These are phyloP conservation scores for Microcebus ravelobensis DNA, from an alignment of 2,113 vertebrate genomes.

Conservation along the genomic window DNA sequence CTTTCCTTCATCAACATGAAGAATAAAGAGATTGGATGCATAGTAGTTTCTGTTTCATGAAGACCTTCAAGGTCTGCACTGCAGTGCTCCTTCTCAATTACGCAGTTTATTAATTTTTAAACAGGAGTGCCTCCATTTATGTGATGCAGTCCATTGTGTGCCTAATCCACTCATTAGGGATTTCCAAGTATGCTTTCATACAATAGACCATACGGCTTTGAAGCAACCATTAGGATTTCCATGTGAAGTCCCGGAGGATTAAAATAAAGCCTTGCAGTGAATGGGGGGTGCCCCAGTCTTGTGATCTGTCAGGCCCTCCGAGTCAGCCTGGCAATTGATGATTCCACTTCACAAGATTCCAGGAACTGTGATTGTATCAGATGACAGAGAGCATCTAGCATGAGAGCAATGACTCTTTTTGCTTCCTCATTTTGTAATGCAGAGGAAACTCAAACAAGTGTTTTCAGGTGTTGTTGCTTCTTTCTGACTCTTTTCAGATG, in stretches of 20 bases:
- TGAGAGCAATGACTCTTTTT: not conserved
- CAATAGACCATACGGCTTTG: not conserved
- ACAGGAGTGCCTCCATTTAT: conserved; percentile 57
- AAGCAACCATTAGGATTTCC: conserved; percentile 64
- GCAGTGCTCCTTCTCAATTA: conserved; percentile 53
- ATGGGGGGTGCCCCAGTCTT: conserved; percentile 35
- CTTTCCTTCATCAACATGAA: not conserved
- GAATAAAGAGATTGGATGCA: not conserved
- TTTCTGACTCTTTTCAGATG: not conserved
- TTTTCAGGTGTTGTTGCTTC: not conserved
- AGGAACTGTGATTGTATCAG: not conserved
- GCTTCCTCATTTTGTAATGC: not conserved
- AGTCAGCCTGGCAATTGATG: conserved; percentile 52
- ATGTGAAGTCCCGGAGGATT: conserved; percentile 57
- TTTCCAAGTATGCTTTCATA: conserved; percentile 24
- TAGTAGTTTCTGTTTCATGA: conserved; percentile 55
- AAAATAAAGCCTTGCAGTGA: conserved; percentile 4
- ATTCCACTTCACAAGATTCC: not conserved
- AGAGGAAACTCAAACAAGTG: not conserved
- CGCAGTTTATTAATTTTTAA: conserved; percentile 67
- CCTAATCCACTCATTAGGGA: conserved; percentile 33
- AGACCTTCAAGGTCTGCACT: not conserved
- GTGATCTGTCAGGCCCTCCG: not conserved
- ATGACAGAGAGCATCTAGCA: not conserved
- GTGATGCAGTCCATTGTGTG: not conserved